Evolutionary conservation across 2,888 invertebrate species (phyloP), one percentile per base, ranked within the genome.

Genomic region (Nymphalis c-album): DNA sequence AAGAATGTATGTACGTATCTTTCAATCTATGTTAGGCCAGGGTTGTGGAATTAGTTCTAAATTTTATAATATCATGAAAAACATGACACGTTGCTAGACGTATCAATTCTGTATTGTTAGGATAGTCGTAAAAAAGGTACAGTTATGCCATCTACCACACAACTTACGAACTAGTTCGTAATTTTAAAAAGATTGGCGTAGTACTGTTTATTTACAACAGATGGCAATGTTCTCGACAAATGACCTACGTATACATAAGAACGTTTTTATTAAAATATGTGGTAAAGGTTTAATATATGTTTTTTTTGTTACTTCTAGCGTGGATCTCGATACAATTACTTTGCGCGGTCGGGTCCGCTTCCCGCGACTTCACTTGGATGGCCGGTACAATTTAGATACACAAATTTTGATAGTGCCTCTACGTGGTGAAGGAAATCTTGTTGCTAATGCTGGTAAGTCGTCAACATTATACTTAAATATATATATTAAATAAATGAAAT

Each of bases 301-400:
- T 10, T 20, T 50, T 20, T 50, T 22, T 20, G 4, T 26, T 53
- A 22, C 16, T 26, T 86, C 51, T 81, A 94, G 94, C 35, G 86
- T 93, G 63, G 93, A 94, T 75, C 60, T 94, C 26, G 86, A 93
- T 17, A 91, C 92, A 6, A 74, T 93, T 18, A 87, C 82, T 3
- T 92, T 94, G 71, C 82, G 83, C 22, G 86, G 90, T 6, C 89
- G 86, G 2, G 84, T 95, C 0, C 86, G 85, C 2, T 87, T 95
- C 73, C 93, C 94, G 0, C 87, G 85, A 68, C 82, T 95, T 20
- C 87, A 88, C 73, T 87, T 95, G 53, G 89, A 93, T 0, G 94
- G 94, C 0, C 83, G 85, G 47, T 95, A 95, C 81, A 93, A 93
- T 67, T 76, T 95, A 17, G 93, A 95, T 75, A 91, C 93, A 0